These are phyloP conservation scores for Ceriagrion tenellum DNA, from an alignment of 2,888 invertebrate species.

Conservation along the genomic window DNA sequence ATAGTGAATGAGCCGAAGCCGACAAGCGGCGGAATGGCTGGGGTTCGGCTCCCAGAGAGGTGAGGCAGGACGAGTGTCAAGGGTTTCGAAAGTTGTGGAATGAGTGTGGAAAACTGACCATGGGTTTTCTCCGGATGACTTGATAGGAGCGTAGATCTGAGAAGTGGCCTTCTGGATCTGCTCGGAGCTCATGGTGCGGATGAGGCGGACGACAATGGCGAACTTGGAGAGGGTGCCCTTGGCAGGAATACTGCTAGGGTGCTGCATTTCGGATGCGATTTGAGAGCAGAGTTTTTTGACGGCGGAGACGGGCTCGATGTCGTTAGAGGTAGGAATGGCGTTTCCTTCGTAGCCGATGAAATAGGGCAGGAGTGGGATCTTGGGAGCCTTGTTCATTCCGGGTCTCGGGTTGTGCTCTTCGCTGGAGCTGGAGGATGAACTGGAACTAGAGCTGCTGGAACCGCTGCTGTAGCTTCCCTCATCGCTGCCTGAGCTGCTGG, in stretches of 20 bases:
- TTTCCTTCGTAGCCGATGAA: slow-evolving; percentile 79
- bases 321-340: slow-evolving; percentile 75
- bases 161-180: slow-evolving; percentile 81
- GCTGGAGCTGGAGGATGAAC: slow-evolving; percentile 77
- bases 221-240: slow-evolving; percentile 83
- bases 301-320: slow-evolving; percentile 74
- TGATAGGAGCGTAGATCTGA: slow-evolving; percentile 78
- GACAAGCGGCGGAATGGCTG: not conserved
- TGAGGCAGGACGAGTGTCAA: too few species aligned
- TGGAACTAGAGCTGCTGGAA: slow-evolving; percentile 72
- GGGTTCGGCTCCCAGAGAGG: too few species aligned
- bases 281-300: slow-evolving; percentile 78
- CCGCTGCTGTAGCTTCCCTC: slow-evolving; percentile 72
- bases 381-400: slow-evolving; percentile 78
- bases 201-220: slow-evolving; percentile 81
- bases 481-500: slow-evolving; percentile 71
- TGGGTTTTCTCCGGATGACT: slow-evolving; percentile 76
- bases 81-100: not conserved
- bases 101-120: slow-evolving; percentile 10
- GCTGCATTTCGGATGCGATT: slow-evolving; percentile 82
- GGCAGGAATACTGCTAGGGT: slow-evolving; percentile 81
- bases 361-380: slow-evolving; percentile 78
- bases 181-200: slow-evolving; percentile 82
- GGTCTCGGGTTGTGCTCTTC: slow-evolving; percentile 77
- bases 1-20: not conserved